Evolutionary conservation across 2,888 invertebrate genomes (phyloP).

Genomic region (Graphium colonna): DNA sequence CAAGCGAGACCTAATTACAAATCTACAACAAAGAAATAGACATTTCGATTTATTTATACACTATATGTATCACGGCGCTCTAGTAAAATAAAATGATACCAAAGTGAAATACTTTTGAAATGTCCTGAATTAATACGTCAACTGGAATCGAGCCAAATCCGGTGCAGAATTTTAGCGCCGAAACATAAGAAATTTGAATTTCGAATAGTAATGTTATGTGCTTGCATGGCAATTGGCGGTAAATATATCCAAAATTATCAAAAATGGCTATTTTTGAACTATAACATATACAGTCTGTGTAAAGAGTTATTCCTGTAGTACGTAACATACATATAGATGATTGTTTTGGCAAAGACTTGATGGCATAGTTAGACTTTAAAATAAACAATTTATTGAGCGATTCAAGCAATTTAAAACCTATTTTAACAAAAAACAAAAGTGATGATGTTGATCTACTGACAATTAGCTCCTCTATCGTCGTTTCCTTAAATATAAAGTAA

Average conservation of each 20-base stretch:
- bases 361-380: too few species aligned
- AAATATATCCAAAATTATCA: neutral
- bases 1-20: too few species aligned
- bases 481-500: slow-evolving; percentile 14
- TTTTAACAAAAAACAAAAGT: neutral
- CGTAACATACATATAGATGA: too few species aligned
- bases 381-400: too few species aligned
- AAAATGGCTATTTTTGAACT: neutral
- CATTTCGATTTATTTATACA: neutral
- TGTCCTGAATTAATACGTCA: slow-evolving; percentile 2
- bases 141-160: slow-evolving; percentile 11
- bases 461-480: neutral
- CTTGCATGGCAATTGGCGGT: slow-evolving; percentile 1
- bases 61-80: neutral
- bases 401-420: neutral
- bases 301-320: too few species aligned
- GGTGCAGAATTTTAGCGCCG: slow-evolving; percentile 14
- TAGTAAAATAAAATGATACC: neutral
- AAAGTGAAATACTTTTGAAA: neutral
- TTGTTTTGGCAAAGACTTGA: too few species aligned
- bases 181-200: neutral
- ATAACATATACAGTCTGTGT: too few species aligned
- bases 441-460: neutral
- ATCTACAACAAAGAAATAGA: too few species aligned
- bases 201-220: neutral